Percentiles rank a stretch among this genome's conserved stretches.
phyloP scores from a whole-genome alignment of 1,140 invertebrate genomes.

The Trinorchestia longiramus region DNA sequence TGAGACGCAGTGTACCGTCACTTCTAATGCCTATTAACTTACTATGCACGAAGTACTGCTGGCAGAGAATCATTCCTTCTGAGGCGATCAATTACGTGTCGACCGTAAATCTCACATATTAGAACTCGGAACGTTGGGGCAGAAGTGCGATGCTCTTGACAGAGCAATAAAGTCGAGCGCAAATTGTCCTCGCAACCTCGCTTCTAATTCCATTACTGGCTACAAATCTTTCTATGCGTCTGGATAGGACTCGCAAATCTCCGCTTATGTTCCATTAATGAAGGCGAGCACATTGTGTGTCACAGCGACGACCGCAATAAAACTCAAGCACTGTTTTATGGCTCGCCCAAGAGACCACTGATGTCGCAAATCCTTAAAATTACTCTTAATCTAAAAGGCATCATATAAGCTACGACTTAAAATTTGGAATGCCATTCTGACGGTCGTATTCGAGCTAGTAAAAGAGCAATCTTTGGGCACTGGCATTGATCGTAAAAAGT shows the following conservation, averaged over 20 bases:
- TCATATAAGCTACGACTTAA: background rate
- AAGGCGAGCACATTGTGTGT: slow-evolving; percentile 48
- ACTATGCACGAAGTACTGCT: background rate
- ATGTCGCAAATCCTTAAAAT: slow-evolving; percentile 32
- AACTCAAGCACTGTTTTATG: slow-evolving; percentile 46
- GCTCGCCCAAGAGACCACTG: slow-evolving; percentile 12
- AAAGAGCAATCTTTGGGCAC: background rate
- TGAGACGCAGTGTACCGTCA: background rate
- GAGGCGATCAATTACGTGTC: slow-evolving; percentile 36
- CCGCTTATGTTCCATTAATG: slow-evolving; percentile 54
- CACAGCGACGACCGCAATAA: slow-evolving; percentile 53
- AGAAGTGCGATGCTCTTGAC: slow-evolving; percentile 53
- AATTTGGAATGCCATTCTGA: background rate
- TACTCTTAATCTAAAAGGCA: background rate
- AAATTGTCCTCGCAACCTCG: slow-evolving; percentile 36
- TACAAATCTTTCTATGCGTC: slow-evolving; percentile 48
- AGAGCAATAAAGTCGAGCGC: slow-evolving; percentile 46
- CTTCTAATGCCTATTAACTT: background rate
- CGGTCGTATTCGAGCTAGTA: background rate
- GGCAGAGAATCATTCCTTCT: background rate
- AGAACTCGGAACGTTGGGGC: slow-evolving; percentile 12
- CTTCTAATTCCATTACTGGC: slow-evolving; percentile 47
- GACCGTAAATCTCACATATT: slow-evolving; percentile 47
- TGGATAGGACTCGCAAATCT: slow-evolving; percentile 45
- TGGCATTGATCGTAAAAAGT: background rate